These are phyloP conservation scores for Cassiopea andromeda DNA, from an alignment of 30 jellyfish, hydroid and myxozoan species.

Conservation along the genomic window DNA sequence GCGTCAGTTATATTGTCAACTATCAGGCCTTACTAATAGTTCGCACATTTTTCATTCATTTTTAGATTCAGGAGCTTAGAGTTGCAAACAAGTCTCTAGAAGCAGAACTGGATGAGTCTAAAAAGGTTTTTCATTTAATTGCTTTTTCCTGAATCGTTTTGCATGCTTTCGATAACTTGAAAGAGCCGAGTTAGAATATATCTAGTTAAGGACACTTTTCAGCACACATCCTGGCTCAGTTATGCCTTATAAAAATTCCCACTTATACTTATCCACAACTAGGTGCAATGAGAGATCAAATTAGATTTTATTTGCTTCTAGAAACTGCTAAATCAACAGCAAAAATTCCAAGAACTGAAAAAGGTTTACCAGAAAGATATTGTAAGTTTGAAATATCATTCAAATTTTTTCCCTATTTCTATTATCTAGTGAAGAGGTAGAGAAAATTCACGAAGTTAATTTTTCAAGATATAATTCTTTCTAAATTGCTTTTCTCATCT, in stretches of 20 bases:
- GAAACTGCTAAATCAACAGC: slow-evolving; percentile 80
- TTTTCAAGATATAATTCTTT: too few relatives aligned
- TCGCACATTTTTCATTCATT: neutral
- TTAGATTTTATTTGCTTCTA: neutral
- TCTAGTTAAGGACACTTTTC: too few relatives aligned
- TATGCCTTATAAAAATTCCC: too few relatives aligned
- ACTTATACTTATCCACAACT: too few relatives aligned
- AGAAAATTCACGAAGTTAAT: too few relatives aligned
- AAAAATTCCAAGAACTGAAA: slow-evolving; percentile 74
- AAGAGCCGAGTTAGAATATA: too few relatives aligned
- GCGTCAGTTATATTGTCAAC: neutral
- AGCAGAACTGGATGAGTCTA: slow-evolving; percentile 84
- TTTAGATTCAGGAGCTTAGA: slow-evolving; percentile 62
- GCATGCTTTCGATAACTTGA: too few relatives aligned
- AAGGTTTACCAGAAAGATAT: slow-evolving; percentile 84
- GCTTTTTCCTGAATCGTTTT: neutral
- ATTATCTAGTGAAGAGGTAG: too few relatives aligned
- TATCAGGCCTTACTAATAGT: neutral
- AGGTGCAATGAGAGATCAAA: neutral
- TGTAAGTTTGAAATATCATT: slow-evolving; percentile 17
- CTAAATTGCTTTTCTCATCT: too few relatives aligned
- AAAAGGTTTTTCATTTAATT: slow-evolving; percentile 17
- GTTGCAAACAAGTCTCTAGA: slow-evolving; percentile 72
- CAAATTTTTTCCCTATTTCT: neutral
- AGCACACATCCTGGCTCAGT: too few relatives aligned